Base-by-base conservation (phyloP, 1,140 invertebrate species). In the Hyphantria cunea region DNA sequence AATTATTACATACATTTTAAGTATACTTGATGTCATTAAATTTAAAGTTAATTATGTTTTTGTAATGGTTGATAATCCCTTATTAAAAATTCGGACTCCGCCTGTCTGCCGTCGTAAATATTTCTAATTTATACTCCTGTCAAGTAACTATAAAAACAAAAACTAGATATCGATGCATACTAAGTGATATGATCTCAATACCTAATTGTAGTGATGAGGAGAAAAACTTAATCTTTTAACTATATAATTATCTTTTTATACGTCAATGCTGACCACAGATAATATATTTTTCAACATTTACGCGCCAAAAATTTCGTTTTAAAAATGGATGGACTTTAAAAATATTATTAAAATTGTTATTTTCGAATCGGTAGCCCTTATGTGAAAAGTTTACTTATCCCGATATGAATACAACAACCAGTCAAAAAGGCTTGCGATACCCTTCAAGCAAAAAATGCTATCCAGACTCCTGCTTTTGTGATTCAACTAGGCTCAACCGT, bases 301-400 rank as follows among this genome's bases (percentile, higher is more conserved):
- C 34, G 34, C 34, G 34, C 34, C 34, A 52, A 52, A 39, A 37
- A 52, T 37, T 39, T 13, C 17, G 1, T 25, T 25, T 25, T n/a
- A n/a, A n/a, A 39, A 52, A 33, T 50, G 0, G 11, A 13, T 13
- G 8, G 42, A 42, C 10, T 44, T 13, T 7, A 13, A 44, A 8
- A 10, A 44, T 25, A 54, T 9, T 2, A 14, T 2, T 11, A 7
- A 7, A 37, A 37, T 10, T 44, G 17, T 45, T 45, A 14, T 33
- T 14, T 31, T 0, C 25, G 6, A 31, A 13, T 12, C 44, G 11
- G n/a, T 45, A 58, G 25, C 55, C 55, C 55, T 58, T 34, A 45
- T 44, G 44, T 31, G 9, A 55, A 55, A 58, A 44, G 44, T 39
- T 39, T n/a, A 58, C 55, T 58, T 58, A 58, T 48, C 55, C 55